Conservation (phyloP, 2,113 vertebrate species). For the Emydura subglobosa region DNA sequence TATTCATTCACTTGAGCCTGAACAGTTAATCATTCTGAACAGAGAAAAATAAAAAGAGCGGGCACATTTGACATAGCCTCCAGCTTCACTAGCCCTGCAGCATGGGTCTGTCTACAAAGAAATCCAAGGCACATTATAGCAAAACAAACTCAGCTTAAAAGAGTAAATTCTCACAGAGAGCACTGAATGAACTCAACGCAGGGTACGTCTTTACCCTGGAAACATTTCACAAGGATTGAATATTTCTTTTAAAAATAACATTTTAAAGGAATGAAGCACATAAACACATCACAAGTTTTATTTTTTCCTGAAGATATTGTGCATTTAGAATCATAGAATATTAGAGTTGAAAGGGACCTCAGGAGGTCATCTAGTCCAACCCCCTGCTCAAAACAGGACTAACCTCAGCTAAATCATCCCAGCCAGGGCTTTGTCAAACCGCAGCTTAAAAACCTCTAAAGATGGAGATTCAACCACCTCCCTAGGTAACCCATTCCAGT, state of each 20-base stretch:
- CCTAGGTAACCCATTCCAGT: no score
- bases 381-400: no score
- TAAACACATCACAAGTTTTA: neutral
- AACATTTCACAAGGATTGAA: rapidly evolving
- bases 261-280: neutral
- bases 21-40: no score
- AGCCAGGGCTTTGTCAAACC: no score
- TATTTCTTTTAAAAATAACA: neutral
- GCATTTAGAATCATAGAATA: neutral
- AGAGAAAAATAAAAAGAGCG: neutral
- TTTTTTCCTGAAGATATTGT: neutral
- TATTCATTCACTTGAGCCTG: no score
- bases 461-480: no score
- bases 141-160: neutral
- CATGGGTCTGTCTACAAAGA: neutral
- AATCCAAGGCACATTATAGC: neutral
- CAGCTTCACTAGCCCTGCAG: neutral
- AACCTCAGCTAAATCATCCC: no score
- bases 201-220: neutral
- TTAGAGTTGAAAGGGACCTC: no score
- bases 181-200: neutral
- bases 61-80: neutral
- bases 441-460: no score
- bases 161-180: neutral
- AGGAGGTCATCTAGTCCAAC: no score